These are phyloP conservation scores for Chymomyza costata DNA, from an alignment of 1,140 invertebrate species.

Conservation along the genomic window DNA sequence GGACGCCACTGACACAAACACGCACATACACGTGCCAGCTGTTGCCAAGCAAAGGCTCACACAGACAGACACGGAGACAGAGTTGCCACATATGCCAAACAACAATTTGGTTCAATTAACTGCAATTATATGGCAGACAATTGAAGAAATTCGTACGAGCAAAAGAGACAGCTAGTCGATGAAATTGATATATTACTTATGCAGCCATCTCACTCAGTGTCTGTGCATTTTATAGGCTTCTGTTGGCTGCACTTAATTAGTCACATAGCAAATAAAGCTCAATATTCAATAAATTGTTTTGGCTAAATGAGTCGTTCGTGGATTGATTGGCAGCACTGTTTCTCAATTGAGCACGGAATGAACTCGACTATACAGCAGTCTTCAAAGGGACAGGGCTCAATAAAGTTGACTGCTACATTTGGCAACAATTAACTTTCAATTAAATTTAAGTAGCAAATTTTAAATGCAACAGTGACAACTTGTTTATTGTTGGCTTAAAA, in stretches of 20 bases:
- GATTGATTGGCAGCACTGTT: conserved; percentile 28
- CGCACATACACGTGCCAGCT: too few species aligned
- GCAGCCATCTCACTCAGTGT: too few species aligned
- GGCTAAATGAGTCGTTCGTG: conserved; percentile 15
- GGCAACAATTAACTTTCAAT: conserved; percentile 47
- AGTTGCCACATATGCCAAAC: conserved; percentile 29
- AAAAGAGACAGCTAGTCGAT: conserved; percentile 1
- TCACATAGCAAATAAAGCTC: conserved; percentile 24
- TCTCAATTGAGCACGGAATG: background rate
- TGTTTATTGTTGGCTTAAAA: too few species aligned
- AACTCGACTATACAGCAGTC: too few species aligned
- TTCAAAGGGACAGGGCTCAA: conserved; percentile 22
- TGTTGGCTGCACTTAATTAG: conserved; percentile 56
- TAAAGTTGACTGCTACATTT: conserved; percentile 14
- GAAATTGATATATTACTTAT: too few species aligned
- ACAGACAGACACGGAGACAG: too few species aligned
- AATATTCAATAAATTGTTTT: conserved; percentile 55
- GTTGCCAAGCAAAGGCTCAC: too few species aligned
- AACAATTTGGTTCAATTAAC: conserved; percentile 62
- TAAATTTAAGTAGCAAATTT: conserved; percentile 35
- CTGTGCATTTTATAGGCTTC: too few species aligned
- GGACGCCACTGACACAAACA: too few species aligned
- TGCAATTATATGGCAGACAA: conserved; percentile 41
- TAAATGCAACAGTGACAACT: too few species aligned
- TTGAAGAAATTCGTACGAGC: conserved; percentile 7